phyloP scores from a whole-genome alignment of 2,888 invertebrate species.

The Cotesia congregata region DNA sequence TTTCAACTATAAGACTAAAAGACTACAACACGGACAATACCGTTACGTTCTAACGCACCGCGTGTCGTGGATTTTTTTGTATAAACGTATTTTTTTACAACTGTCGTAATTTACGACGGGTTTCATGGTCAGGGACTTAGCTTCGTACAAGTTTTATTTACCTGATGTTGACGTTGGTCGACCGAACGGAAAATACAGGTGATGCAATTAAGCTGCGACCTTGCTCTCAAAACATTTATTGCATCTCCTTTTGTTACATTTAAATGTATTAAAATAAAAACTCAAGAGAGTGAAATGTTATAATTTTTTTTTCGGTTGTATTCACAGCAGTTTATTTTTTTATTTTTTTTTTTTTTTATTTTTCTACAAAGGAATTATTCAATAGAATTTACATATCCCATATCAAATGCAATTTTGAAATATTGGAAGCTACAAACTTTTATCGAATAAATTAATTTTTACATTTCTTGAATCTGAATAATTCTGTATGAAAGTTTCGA shows the following conservation, averaged over 20 bases:
- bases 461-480: too few species aligned
- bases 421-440: too few species aligned
- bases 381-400: too few species aligned
- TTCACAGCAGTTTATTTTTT: background rate
- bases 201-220: conserved; percentile 65
- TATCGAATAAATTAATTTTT: too few species aligned
- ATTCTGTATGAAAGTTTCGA: too few species aligned
- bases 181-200: conserved; percentile 57
- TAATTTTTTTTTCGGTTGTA: background rate
- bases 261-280: background rate
- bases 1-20: conserved; percentile 36
- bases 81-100: conserved; percentile 48
- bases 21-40: conserved; percentile 50
- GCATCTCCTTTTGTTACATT: conserved; percentile 48
- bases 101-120: conserved; percentile 56
- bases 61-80: conserved; percentile 56
- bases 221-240: conserved; percentile 64
- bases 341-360: too few species aligned
- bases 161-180: conserved; percentile 40
- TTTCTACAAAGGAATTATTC: too few species aligned
- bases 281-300: background rate
- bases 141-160: conserved; percentile 39
- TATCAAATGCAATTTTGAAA: too few species aligned
- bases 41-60: conserved; percentile 59
- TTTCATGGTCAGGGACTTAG: conserved; percentile 53